Evolutionary conservation across 2,888 invertebrate genomes (phyloP).

Genomic region (Caenorhabditis afra): DNA sequence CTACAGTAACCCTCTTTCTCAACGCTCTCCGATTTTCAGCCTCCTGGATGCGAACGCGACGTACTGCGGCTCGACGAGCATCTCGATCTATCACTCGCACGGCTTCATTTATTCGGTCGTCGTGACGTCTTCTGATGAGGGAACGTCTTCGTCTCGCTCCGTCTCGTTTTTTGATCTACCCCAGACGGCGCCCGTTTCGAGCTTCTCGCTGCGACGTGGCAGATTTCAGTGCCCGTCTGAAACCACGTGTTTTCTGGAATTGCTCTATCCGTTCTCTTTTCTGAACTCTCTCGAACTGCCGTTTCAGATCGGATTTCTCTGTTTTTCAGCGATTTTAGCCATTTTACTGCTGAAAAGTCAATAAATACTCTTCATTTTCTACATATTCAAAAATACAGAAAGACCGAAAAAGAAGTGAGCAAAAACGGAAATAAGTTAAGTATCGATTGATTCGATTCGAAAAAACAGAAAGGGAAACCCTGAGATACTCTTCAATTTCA

Average conservation of each 20-base stretch:
- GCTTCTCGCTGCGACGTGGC: conserved; percentile 56
- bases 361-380: not conserved
- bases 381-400: not conserved
- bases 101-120: conserved; percentile 45
- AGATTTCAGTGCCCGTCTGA: conserved; percentile 71
- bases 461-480: conserved; percentile 32
- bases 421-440: too few species aligned
- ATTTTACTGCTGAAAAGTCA: conserved; percentile 1
- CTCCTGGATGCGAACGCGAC: conserved; percentile 17
- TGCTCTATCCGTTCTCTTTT: conserved; percentile 56
- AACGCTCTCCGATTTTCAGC: conserved; percentile 8
- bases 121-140: conserved; percentile 25
- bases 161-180: conserved; percentile 26
- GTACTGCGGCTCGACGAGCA: conserved; percentile 26
- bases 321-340: conserved; percentile 19
- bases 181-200: conserved; percentile 12
- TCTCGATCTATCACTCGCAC: conserved; percentile 32
- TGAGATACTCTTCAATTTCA: conserved; percentile 21
- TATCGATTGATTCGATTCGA: too few species aligned
- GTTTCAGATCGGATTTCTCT: conserved; percentile 36
- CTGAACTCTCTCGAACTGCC: conserved; percentile 26
- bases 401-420: conserved; percentile 22
- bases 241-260: conserved; percentile 56
- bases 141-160: conserved; percentile 8
- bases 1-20: not conserved